phyloP scores from a whole-genome alignment of 2,888 invertebrate species.

The Mechanitis mazaeus region DNA sequence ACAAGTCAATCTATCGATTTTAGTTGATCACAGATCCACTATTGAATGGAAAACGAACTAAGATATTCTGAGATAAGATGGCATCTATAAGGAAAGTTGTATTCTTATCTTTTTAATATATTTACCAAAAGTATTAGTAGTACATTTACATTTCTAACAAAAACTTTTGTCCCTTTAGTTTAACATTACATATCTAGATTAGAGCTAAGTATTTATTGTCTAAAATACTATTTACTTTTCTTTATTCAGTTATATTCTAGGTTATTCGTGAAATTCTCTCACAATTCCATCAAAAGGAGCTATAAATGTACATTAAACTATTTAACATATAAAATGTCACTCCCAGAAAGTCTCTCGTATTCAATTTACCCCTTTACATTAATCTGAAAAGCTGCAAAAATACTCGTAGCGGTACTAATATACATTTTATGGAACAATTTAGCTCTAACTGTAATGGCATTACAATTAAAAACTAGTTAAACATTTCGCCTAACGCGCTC shows the following conservation, averaged over 20 bases:
- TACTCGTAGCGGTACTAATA: conserved; percentile 16
- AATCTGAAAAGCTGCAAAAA: conserved; percentile 8
- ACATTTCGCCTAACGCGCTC: conserved; percentile 46
- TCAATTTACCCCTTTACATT: conserved; percentile 3
- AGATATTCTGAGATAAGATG: too few species aligned
- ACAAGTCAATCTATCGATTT: too few species aligned
- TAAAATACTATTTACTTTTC: background rate
- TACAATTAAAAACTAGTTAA: conserved; percentile 40
- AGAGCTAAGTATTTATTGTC: background rate
- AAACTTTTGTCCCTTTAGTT: background rate
- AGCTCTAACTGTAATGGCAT: conserved; percentile 30
- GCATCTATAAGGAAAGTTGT: too few species aligned
- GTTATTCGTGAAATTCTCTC: background rate
- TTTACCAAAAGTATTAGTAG: too few species aligned
- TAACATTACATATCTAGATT: conserved; percentile 1
- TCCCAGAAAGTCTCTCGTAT: background rate
- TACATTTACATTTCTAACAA: background rate
- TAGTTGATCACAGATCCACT: too few species aligned
- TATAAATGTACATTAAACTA: background rate
- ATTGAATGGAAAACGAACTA: too few species aligned
- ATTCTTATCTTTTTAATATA: too few species aligned
- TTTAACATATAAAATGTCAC: conserved; percentile 8
- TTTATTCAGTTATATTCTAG: background rate
- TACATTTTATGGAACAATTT: conserved; percentile 24
- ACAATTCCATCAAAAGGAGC: background rate